Evolutionary conservation across 2,113 vertebrate genomes (phyloP).

Genomic region (Amphiprion ocellaris): DNA sequence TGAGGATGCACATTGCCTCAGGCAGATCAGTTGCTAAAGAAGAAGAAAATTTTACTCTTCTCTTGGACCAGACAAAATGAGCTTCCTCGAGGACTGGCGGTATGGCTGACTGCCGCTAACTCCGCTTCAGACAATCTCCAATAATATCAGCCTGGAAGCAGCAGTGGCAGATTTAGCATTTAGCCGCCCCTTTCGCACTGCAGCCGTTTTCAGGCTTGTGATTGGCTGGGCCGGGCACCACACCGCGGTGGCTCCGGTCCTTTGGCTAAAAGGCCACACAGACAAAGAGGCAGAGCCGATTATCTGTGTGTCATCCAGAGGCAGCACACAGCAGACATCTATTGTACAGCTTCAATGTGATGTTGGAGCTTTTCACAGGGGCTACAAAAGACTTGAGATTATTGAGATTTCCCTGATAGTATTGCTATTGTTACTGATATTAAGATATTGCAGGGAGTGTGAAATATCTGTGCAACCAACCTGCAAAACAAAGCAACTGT

Average conservation of each 20-base stretch:
- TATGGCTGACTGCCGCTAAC: slow-evolving; percentile 30
- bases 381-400: slow-evolving; percentile 73
- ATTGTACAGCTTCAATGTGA: slow-evolving; percentile 68
- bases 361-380: slow-evolving; percentile 64
- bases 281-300: slow-evolving; percentile 75
- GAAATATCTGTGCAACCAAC: slow-evolving; percentile 65
- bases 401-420: slow-evolving; percentile 71
- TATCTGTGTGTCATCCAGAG: slow-evolving; percentile 71
- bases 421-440: slow-evolving; percentile 63
- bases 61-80: slow-evolving; percentile 42
- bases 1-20: slow-evolving; percentile 58
- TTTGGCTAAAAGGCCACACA: slow-evolving; percentile 72
- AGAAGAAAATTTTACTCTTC: slow-evolving; percentile 51
- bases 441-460: slow-evolving; percentile 60
- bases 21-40: slow-evolving; percentile 54
- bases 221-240: slow-evolving; percentile 48
- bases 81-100: slow-evolving; percentile 46
- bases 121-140: slow-evolving; percentile 61
- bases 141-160: slow-evolving; percentile 58
- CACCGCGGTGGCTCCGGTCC: slow-evolving; percentile 54
- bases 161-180: slow-evolving; percentile 59
- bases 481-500: slow-evolving; percentile 62
- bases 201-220: slow-evolving; percentile 34
- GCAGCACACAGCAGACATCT: slow-evolving; percentile 48
- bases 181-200: slow-evolving; percentile 43